Evolutionary conservation across 2,113 vertebrate species (phyloP).

Genomic region (Enhydra lutris): DNA sequence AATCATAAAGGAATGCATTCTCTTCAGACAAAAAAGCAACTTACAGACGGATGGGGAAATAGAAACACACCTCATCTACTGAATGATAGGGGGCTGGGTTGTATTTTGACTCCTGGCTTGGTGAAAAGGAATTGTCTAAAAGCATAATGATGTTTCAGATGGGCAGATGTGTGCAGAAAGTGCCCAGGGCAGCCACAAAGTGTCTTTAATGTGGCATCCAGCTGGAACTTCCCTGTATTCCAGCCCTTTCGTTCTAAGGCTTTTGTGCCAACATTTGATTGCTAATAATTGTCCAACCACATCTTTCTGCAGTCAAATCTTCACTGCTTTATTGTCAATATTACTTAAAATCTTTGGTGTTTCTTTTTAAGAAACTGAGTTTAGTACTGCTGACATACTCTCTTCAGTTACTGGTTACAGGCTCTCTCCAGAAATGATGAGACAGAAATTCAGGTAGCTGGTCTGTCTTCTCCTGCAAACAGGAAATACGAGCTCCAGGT

Average conservation of each 20-base stretch:
- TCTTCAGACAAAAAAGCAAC: not conserved
- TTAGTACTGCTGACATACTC: not conserved
- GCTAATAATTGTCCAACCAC: not conserved
- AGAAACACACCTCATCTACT: not conserved
- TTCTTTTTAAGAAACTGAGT: not conserved
- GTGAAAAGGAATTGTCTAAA: not conserved
- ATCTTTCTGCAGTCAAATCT: not conserved
- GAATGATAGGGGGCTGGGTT: not conserved
- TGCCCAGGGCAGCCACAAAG: fast-evolving
- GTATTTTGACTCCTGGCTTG: not conserved
- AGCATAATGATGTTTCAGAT: fast-evolving
- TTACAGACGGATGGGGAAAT: not conserved
- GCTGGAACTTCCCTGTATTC: not conserved
- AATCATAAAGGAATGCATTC: not conserved
- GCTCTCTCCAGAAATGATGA: not conserved
- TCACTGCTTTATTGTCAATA: not conserved
- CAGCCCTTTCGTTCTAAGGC: not conserved
- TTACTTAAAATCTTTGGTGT: not conserved
- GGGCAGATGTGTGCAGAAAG: not conserved
- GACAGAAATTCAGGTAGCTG: not conserved
- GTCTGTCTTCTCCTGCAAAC: not conserved
- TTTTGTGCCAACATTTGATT: not conserved
- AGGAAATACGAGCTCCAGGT: not conserved
- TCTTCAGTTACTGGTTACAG: not conserved
- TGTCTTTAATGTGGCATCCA: not conserved